Evolutionary conservation across 2,113 vertebrate species (phyloP).

Genomic region (Sakesphorus luctuosus): DNA sequence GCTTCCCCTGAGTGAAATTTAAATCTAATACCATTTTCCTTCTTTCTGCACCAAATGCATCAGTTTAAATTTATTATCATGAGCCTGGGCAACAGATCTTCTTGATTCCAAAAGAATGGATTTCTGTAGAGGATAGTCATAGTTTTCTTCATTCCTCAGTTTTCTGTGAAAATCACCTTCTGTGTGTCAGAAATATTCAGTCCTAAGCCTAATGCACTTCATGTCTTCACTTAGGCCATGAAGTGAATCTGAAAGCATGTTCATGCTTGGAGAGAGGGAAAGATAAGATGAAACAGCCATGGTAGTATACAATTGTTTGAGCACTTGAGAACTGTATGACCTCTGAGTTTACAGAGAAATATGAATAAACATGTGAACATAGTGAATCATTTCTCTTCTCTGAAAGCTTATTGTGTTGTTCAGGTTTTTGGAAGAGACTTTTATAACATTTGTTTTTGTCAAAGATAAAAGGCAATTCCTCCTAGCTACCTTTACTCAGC

Average conservation of each 20-base stretch:
- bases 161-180: background rate
- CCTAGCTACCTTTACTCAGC: background rate
- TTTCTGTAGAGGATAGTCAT: background rate
- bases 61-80: background rate
- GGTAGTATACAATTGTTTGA: constrained; percentile 6
- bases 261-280: background rate
- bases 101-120: background rate
- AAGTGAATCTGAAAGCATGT: background rate
- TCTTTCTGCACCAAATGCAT: background rate
- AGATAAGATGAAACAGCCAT: background rate
- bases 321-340: constrained; percentile 38
- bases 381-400: background rate
- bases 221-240: background rate
- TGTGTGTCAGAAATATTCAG: background rate
- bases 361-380: constrained; percentile 14
- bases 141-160: background rate
- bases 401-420: constrained; percentile 38
- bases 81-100: background rate
- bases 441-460: background rate
- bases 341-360: constrained; percentile 26
- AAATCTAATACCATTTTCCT: background rate
- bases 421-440: constrained; percentile 23
- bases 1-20: background rate
- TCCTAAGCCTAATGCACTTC: background rate
- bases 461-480: constrained; percentile 25